Evolutionary conservation across 2,113 vertebrate genomes (phyloP).

Genomic region (human (Homo sapiens)): DNA sequence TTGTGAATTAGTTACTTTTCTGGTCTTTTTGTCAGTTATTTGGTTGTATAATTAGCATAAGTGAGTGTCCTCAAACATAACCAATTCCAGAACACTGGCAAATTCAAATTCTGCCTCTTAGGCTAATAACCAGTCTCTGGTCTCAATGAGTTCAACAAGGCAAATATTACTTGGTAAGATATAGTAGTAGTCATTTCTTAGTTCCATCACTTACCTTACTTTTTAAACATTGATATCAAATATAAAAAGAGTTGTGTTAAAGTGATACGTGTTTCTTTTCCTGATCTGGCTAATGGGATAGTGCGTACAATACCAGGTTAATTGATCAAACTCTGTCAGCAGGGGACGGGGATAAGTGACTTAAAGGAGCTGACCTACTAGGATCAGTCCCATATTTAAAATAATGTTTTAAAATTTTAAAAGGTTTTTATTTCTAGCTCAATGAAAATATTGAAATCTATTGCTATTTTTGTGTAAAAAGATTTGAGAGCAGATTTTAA

Average conservation of each 20-base stretch:
- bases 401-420: neutral
- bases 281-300: neutral
- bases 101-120: neutral
- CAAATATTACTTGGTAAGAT: neutral
- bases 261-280: neutral
- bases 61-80: neutral
- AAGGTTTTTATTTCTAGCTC: neutral
- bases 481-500: neutral
- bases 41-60: neutral
- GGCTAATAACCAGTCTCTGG: neutral
- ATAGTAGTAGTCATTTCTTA: neutral
- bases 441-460: neutral
- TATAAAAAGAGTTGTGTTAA: neutral
- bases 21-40: neutral
- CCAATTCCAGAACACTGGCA: neutral
- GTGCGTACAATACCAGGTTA: neutral
- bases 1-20: constrained; percentile 3
- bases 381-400: neutral
- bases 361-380: neutral
- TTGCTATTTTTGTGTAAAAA: constrained; percentile 6
- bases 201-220: neutral
- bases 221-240: neutral
- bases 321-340: neutral
- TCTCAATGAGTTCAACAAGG: neutral
- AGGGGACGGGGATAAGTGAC: neutral